These are phyloP conservation scores for Odontothrips loti DNA, from an alignment of 2,888 invertebrate genomes.

Conservation along the genomic window DNA sequence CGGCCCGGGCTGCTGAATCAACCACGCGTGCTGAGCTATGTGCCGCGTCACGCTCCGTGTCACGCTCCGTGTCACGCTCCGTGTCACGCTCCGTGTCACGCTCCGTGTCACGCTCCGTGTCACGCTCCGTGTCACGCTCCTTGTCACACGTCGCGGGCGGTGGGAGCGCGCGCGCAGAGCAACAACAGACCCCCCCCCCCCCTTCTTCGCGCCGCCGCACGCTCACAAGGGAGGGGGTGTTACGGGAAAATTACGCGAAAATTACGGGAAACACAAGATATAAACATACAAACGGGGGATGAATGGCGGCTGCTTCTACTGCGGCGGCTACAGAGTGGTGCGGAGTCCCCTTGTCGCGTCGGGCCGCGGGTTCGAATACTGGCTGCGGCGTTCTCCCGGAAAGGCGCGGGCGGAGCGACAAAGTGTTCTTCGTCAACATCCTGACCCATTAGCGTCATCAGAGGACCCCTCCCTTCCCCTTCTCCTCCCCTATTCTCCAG, in stretches of 20 bases:
- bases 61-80: not conserved
- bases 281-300: not conserved
- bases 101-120: not conserved
- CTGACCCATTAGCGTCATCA: conserved; percentile 6
- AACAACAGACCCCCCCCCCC: no score
- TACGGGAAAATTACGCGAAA: no score
- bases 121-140: not conserved
- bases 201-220: no score
- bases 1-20: not conserved
- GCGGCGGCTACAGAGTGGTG: not conserved
- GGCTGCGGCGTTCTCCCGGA: not conserved
- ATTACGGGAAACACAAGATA: no score
- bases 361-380: not conserved
- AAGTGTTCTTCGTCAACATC: not conserved
- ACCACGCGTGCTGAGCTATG: no score
- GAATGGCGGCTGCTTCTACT: not conserved
- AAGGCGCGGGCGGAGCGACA: not conserved
- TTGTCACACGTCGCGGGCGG: no score
- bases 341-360: not conserved
- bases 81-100: not conserved
- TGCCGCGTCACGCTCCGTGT: not conserved
- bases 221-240: no score
- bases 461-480: not conserved
- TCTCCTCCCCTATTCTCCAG: no score
- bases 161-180: no score